These are phyloP conservation scores for Siniperca chuatsi DNA, from an alignment of 2,113 vertebrate genomes.

Conservation along the genomic window DNA sequence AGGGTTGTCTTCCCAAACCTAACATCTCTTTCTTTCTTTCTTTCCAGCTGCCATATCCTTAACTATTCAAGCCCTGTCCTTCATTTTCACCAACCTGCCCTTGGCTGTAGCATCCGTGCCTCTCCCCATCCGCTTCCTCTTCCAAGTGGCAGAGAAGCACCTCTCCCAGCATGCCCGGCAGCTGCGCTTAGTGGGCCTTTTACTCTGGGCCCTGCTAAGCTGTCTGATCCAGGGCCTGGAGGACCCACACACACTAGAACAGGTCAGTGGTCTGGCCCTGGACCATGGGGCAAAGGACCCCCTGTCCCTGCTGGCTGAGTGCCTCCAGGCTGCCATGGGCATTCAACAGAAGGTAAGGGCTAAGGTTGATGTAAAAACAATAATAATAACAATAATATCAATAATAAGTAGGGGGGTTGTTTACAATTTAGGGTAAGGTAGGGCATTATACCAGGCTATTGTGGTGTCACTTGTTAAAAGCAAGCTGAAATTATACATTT, in stretches of 20 bases:
- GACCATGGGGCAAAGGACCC: slow-evolving; percentile 89
- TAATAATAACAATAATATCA: slow-evolving; percentile 3
- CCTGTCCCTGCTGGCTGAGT: slow-evolving; percentile 88
- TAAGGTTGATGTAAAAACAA: background rate
- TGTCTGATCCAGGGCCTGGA: slow-evolving; percentile 92
- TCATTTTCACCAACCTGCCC: slow-evolving; percentile 94
- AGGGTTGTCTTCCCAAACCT: background rate
- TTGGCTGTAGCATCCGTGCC: slow-evolving; percentile 92
- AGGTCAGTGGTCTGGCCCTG: slow-evolving; percentile 87
- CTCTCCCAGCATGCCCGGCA: slow-evolving; percentile 90
- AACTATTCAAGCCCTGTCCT: slow-evolving; percentile 90
- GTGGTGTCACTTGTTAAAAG: background rate
- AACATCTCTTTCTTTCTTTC: slow-evolving; percentile 1
- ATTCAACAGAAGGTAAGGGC: slow-evolving; percentile 82
- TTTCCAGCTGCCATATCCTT: slow-evolving; percentile 85
- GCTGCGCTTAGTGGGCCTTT: slow-evolving; percentile 89
- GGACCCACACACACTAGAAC: slow-evolving; percentile 88
- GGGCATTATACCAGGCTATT: background rate
- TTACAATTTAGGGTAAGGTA: background rate
- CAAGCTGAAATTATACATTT: background rate
- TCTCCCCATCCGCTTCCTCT: slow-evolving; percentile 92
- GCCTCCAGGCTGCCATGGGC: slow-evolving; percentile 89
- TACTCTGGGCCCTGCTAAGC: slow-evolving; percentile 91
- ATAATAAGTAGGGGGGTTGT: background rate
- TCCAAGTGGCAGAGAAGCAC: slow-evolving; percentile 91